Evolutionary conservation across 2,113 vertebrate genomes (phyloP), one percentile per base, ranked within the genome.

Genomic region (Brienomyrus brachyistius): DNA sequence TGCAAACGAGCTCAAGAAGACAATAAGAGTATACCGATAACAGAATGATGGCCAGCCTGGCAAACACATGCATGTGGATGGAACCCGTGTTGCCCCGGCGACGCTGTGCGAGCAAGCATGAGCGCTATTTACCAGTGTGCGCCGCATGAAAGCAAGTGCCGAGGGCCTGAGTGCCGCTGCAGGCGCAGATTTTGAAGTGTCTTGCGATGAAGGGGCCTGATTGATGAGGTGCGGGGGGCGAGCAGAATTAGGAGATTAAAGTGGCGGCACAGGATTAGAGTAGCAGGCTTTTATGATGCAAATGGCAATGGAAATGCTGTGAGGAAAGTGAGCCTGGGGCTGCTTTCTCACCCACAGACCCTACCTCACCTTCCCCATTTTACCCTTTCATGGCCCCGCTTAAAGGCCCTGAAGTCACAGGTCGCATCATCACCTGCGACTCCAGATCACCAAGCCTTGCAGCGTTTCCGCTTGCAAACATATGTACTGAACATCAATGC

Each of bases 171-270:
- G 47, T n/a, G 27, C 62, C 5, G 13, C 86, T 83, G 74, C 45
- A 27, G 19, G 87, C 31, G 3, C 15, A 10, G 74, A 90, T 87
- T 91, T 56, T 84, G 85, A 87, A 88, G 88, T 91, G 88, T 74
- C 52, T 31, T 27, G 45, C 82, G 45, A 87, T 92, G 86, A 35
- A 89, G 88, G 77, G 6, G 31, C n/a, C 70, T 88, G 77, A 88
- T 87, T 89, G 89, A 90, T 87, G 90, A 89, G 92, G 92, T 91
- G 91, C 92, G 90, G 91, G 87, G 88, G 59, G 56, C 6, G 84
- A 50, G 87, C 92, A 92, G 94, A 95, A 94, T 95, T 94, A 93
- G 91, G 94, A 95, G 94, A 95, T 95, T 96, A 95, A 94, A 95
- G 92, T 91, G 93, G 91, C 91, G 91, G 92, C 48, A 35, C 93